Evolutionary conservation across 2,888 invertebrate species (phyloP).

Genomic region (Coleophora deauratella): DNA sequence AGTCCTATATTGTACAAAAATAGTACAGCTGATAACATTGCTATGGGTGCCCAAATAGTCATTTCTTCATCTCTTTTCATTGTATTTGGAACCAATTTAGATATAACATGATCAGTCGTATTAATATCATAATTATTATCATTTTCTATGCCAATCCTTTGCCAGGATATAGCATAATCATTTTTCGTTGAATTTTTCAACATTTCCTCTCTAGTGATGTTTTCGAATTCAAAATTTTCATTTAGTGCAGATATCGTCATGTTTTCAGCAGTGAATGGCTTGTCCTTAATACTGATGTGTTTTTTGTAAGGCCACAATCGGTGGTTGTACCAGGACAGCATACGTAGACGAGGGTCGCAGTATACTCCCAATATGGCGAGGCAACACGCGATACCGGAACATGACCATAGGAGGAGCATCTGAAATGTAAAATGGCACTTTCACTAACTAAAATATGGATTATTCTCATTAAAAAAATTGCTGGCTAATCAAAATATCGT

Average conservation of each 20-base stretch:
- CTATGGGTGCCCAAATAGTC: constrained; percentile 49
- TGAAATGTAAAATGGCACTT: constrained; percentile 25
- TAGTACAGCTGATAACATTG: constrained; percentile 47
- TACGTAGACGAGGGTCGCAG: constrained; percentile 54
- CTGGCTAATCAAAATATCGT: too few relatives aligned
- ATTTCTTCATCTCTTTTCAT: constrained; percentile 24
- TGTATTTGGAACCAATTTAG: constrained; percentile 21
- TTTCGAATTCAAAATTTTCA: not conserved
- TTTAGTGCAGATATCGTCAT: constrained; percentile 1
- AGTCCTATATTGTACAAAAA: constrained; percentile 64
- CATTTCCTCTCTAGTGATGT: not conserved
- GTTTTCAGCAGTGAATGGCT: constrained; percentile 17
- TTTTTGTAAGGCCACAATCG: constrained; percentile 40
- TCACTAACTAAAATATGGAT: too few relatives aligned
- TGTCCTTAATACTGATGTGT: constrained; percentile 28
- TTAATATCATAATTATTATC: constrained; percentile 13
- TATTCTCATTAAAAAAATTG: too few relatives aligned
- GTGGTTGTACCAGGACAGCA: constrained; percentile 50
- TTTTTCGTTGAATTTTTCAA: constrained; percentile 23
- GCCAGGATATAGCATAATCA: constrained; percentile 21
- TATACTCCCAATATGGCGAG: constrained; percentile 53
- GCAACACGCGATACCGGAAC: constrained; percentile 60
- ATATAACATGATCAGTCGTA: constrained; percentile 21
- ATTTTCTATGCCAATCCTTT: constrained; percentile 24
- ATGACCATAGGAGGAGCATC: constrained; percentile 59